Conservation (phyloP, 2,113 vertebrate species). For the Dipodomys merriami region DNA sequence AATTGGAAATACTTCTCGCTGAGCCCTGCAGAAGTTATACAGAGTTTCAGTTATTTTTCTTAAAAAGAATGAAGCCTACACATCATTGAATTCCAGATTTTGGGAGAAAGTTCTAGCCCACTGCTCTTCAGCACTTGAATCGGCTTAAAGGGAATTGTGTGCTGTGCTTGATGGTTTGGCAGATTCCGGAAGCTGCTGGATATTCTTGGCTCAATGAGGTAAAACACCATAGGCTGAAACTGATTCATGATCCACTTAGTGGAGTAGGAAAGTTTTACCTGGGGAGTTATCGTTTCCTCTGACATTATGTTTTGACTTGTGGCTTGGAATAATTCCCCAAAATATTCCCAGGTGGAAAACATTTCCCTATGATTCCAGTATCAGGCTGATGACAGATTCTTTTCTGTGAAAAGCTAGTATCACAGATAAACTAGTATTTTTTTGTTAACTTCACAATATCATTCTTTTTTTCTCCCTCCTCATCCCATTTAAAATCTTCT, state of each 20-base stretch:
- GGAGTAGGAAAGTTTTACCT: constrained; percentile 53
- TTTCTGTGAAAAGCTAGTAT: constrained; percentile 1
- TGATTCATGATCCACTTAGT: constrained; percentile 78
- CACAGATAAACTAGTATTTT: constrained; percentile 6
- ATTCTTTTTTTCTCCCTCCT: background rate
- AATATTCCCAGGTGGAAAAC: constrained; percentile 27
- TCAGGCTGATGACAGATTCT: background rate
- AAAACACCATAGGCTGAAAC: constrained; percentile 70
- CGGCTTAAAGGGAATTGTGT: constrained; percentile 75
- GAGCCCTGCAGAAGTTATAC: constrained; percentile 41
- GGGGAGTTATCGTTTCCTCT: constrained; percentile 46
- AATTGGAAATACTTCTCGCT: constrained; percentile 56
- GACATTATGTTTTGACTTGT: constrained; percentile 35
- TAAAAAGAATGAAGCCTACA: constrained; percentile 69
- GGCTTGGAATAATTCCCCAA: constrained; percentile 48
- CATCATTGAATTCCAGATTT: constrained; percentile 73
- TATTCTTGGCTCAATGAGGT: constrained; percentile 70
- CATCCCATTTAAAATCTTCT: constrained; percentile 47
- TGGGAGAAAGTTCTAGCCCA: constrained; percentile 69
- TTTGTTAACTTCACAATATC: background rate
- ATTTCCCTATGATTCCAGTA: background rate
- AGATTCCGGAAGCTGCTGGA: constrained; percentile 67
- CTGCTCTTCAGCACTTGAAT: constrained; percentile 68
- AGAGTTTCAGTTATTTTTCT: constrained; percentile 70
- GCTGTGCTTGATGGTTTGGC: constrained; percentile 69